Percentiles rank a stretch among this genome's conserved stretches.
Evolutionary conservation across 2,113 vertebrate species (phyloP).

Genomic region (Eurystomus gularis): DNA sequence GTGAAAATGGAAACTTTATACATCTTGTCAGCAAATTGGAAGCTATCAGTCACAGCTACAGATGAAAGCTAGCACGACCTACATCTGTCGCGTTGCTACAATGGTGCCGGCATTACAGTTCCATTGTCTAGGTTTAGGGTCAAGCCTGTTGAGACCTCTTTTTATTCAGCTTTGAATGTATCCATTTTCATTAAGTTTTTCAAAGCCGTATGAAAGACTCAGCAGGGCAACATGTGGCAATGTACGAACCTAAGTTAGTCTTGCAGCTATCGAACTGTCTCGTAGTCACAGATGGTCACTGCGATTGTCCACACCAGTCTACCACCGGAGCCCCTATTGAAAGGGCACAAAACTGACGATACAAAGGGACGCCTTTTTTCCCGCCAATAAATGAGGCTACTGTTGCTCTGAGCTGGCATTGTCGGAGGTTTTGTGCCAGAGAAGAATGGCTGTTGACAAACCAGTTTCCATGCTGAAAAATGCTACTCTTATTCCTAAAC

Average conservation of each 20-base stretch:
- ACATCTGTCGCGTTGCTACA: conserved; percentile 48
- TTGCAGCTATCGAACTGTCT: conserved; percentile 14
- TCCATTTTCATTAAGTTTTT: conserved; percentile 68
- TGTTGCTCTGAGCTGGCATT: conserved; percentile 34
- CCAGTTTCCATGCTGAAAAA: conserved; percentile 48
- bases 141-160: conserved; percentile 54
- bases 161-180: conserved; percentile 54
- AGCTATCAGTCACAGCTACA: conserved; percentile 23
- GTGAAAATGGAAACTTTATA: neutral
- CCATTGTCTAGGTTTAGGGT: conserved; percentile 57
- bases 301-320: conserved; percentile 11
- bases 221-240: neutral
- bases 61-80: conserved; percentile 41
- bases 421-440: conserved; percentile 2
- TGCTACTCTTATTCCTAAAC: conserved; percentile 24
- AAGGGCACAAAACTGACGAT: conserved; percentile 28
- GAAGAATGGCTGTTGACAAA: conserved; percentile 55
- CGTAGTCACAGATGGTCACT: conserved; percentile 23
- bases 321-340: conserved; percentile 26
- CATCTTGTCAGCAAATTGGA: neutral
- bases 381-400: conserved; percentile 20
- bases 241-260: neutral
- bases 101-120: conserved; percentile 1
- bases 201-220: conserved; percentile 55
- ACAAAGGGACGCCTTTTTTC: conserved; percentile 34